Evolutionary conservation across 2,797 vertebrate species (phyloP).

Genomic region (Monodelphis domestica): DNA sequence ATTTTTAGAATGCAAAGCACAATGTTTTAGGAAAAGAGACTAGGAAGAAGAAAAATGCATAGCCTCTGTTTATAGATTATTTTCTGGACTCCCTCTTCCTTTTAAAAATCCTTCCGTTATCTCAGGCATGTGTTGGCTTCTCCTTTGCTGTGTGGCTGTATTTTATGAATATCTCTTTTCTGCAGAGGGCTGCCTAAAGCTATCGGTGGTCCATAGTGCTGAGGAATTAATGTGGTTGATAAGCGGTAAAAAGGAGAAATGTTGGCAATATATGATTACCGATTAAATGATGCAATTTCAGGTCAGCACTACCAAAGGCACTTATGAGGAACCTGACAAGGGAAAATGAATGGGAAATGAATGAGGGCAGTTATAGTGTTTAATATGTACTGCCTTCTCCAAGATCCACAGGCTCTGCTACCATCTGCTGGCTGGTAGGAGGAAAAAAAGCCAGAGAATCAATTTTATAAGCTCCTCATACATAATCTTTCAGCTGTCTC

Average conservation of each 20-base stretch:
- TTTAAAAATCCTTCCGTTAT: background rate
- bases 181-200: constrained; percentile 42
- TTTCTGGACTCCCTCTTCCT: background rate
- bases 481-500: constrained; percentile 69
- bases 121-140: constrained; percentile 6
- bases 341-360: constrained; percentile 72
- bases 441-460: constrained; percentile 67
- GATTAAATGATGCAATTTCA: constrained; percentile 79
- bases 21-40: background rate
- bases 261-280: constrained; percentile 75
- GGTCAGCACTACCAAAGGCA: constrained; percentile 77
- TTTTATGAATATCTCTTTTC: constrained; percentile 57
- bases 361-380: constrained; percentile 51
- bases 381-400: constrained; percentile 42
- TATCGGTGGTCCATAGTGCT: constrained; percentile 25
- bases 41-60: background rate
- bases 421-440: constrained; percentile 82
- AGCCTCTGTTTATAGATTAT: background rate
- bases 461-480: constrained; percentile 61
- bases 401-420: constrained; percentile 80
- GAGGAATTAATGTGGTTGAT: constrained; percentile 72
- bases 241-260: constrained; percentile 70
- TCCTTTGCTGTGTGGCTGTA: constrained; percentile 8
- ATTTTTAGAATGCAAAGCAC: constrained; percentile 29
- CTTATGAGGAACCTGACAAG: constrained; percentile 61